Evolutionary conservation across 2,888 invertebrate genomes (phyloP), one percentile per base, ranked within the genome.

Genomic region (Heliothis peltigera): DNA sequence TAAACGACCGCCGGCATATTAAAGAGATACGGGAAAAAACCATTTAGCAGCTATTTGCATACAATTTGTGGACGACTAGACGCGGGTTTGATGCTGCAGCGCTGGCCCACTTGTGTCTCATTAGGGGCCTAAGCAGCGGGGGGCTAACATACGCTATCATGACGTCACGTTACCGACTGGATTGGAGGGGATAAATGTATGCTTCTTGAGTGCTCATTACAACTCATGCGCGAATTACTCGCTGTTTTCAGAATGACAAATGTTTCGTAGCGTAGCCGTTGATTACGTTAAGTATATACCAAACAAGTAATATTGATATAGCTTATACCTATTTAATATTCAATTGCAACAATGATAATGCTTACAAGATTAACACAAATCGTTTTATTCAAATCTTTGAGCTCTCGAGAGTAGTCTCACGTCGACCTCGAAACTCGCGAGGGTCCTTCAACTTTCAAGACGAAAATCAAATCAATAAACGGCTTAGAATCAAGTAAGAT

Each of bases 31-130:
- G 76, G 78, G 74, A 77, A 80, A 73, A 77, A 79, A 80, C 77
- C 81, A 80, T 84, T 84, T 83, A 84, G 78, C 75, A 68, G 60
- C 63, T 70, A 83, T 84, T 84, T 84, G 79, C 85, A 83, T 85
- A 79, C 66, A 73, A 81, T 84, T 84, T 78, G 81, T 69, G 65
- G 77, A 57, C 17, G 71, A 73, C 59, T 76, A 71, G 77, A 70
- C 42, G 77, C 51, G 64, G 39, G 59, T 76, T 61, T 77, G 64
- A 70, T 48, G 65, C 32, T 65, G 64, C 63, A 70, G n/a, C 53
- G 62, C 55, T 64, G 63, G 32, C 43, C 35, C 46, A 78, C 67
- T 77, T 73, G 59, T 76, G 57, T 76, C 64, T 70, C 67, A 73
- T 79, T 67, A 79, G 25, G 22, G 28, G 48, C n/a, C 18, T 46